Evolutionary conservation across 2,888 invertebrate genomes (phyloP), one percentile per base, ranked within the genome.

Genomic region (Drosophila lutescens): DNA sequence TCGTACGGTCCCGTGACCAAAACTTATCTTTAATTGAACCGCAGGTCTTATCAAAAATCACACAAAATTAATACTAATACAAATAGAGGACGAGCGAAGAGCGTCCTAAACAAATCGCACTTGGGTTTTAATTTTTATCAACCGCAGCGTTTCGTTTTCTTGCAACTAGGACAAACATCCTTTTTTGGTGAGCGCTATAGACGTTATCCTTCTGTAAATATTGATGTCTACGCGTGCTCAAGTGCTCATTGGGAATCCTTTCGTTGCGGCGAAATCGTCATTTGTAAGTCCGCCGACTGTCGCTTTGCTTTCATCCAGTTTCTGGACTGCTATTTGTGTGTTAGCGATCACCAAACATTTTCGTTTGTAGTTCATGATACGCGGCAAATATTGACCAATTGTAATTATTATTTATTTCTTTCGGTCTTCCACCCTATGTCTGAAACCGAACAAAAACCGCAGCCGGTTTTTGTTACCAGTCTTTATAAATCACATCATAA

Each of bases 151-250:
- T 74, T 65, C 56, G 70, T 67, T 70, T 54, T 77, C 66, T 58
- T 77, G 69, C 72, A 84, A 82, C 79, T 82, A 79, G 86, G 74
- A 79, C 74, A 84, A 84, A 84, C 88, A 88, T 86, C 88, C 88
- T 88, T 85, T 81, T 62, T 61, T 46, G 44, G 51, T 66, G 47
- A 66, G 68, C 74, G 71, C 79, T 79, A 67, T 67, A 61, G 34
- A 30, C 79, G 77, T 80, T 85, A 88, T 85, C 85, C 85, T 86
- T 86, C 53, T 72, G 75, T 80, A 74, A 88, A 85, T 85, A 85
- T 88, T 85, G 80, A 83, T 80, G 71, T 79, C 80, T 88, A 72
- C 44, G 77, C 88, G 86, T 79, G 78, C 76, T 80, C 78, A 79
- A 86, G 74, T 54, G 61, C 54, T 43, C 65, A 59, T 43, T 47